Evolutionary conservation across 2,113 vertebrate genomes (phyloP).

Genomic region (Odobenus rosmarus): DNA sequence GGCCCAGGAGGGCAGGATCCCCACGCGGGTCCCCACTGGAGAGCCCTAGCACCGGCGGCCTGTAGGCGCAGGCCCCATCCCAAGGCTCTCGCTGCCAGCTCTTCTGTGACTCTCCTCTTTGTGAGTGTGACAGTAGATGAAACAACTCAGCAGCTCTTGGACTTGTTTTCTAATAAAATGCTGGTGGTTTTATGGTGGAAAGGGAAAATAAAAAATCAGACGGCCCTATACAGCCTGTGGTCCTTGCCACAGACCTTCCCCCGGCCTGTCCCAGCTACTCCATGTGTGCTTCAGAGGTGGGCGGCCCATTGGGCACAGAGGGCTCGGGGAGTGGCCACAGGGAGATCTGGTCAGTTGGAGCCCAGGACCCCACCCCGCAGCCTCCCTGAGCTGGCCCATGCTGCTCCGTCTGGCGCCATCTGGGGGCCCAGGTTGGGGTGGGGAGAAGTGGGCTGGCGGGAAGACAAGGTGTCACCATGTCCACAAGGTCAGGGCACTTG

Average conservation of each 20-base stretch:
- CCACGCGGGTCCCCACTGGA: rapidly evolving
- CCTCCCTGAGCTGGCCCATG: too few relatives aligned
- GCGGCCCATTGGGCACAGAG: neutral
- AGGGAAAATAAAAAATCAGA: neutral
- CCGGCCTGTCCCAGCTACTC: neutral
- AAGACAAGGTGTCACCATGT: neutral
- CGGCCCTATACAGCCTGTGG: neutral
- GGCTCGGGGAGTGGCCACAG: neutral
- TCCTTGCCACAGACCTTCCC: neutral
- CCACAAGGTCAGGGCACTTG: too few relatives aligned
- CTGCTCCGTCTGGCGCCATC: neutral
- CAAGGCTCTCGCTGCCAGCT: neutral
- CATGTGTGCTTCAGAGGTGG: neutral
- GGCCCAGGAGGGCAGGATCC: too few relatives aligned
- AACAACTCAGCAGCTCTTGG: neutral
- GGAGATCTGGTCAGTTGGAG: neutral
- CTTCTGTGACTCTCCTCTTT: neutral
- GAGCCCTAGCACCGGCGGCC: neutral
- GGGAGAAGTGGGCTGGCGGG: neutral
- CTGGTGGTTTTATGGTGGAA: neutral
- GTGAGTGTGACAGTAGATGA: neutral
- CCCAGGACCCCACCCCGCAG: neutral
- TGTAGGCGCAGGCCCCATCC: neutral
- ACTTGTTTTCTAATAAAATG: neutral
- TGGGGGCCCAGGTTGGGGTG: neutral